Base-by-base conservation (phyloP, 2,888 invertebrate species). In the Pomacea canaliculata region DNA sequence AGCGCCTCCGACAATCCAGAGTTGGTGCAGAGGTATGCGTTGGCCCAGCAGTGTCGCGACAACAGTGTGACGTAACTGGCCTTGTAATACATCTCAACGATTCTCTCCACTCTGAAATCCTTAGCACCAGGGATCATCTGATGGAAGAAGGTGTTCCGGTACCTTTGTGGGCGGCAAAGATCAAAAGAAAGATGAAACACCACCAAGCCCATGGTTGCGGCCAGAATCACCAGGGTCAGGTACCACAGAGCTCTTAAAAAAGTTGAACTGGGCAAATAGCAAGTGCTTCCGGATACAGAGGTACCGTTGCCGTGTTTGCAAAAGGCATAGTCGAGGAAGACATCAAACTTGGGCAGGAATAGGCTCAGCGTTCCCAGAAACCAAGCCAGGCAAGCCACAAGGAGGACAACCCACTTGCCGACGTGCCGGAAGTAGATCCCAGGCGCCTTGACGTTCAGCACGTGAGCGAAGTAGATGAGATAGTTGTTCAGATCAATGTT, bases 1-100 rank as follows among this genome's bases (percentile, higher is more conserved):
- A 73, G 68, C 13, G 73, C 19, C 60, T 37, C 67, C 56, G 73
- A 59, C 60, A 73, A 60, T 2, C 73, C 73, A 19, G 73, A 19
- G 49, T 68, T 73, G 68, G 59, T 60, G 73, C 73, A 73, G 16
- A 73, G 68, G n/a, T 27, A 12, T 7, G 59, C 46, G 68, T 73
- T 73, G 4, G 37, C 46, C 68, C 73, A 73, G 67, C 73, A 73
- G 60, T 73, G 73, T 16, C 68, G 56, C 16, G 73, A 73, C 68
- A 73, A 16, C 68, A 73, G 73, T 68, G 67, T 68, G 59, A 68
- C 48, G 23, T n/a, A 68, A 48, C 67, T 65, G 2, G 67, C 67
- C 60, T 73, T 73, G 73, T 60, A 67, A 4, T 59, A 66, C 46
- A 23, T 48, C 27, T 49, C 9, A 1, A 73, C 66, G 12, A 68